Base-by-base conservation (phyloP, 2,797 vertebrate species). In the Crenuchus spilurus region DNA sequence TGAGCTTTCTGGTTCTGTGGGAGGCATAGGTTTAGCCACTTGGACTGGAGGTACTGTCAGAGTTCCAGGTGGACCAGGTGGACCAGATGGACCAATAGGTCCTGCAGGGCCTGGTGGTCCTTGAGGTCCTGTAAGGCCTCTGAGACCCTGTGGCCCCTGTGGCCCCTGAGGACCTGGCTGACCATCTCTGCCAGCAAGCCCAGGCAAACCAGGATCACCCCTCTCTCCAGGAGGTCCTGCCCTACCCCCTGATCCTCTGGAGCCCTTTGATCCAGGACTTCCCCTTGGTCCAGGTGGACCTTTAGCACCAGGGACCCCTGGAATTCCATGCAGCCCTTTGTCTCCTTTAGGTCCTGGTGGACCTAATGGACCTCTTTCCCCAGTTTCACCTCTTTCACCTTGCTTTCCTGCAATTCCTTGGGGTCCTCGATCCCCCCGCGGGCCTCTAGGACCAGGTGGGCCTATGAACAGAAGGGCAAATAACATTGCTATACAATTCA, bases 361-460 rank as follows among this genome's bases (percentile, higher is more conserved):
- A 30, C 98, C 98, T 0, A 88, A 85, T 46, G 91, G 82, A 74
- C 98, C 98, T 80, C 92, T 95, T 44, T 97, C 96, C 88, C 98
- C 98, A 91, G 93, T 95, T 72, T 96, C 96, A 80, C 98, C 98
- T 84, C 96, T 99, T 77, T 91, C 90, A 60, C 98, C 98, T 68
- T 89, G 35, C 0, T 91, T 91, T 5, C 98, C 98, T 64, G 94
- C 84, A 60, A 90, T 93, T 16, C 98, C 98, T 82, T 91, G 93
- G n/a, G 93, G 88, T 41, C 98, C 98, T 88, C 91, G 95, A 82
- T 99, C 97, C 73, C 98, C 98, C 87, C 92, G 96, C 35, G 94
- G 81, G 69, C 98, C 98, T 79, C 93, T 94, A 70, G 98, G 96
- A 86, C 98, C 98, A 48, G 98, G 97, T 85, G 96, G 96, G 80